These are phyloP conservation scores for Phlogophora meticulosa DNA, from an alignment of 2,888 invertebrate species.

Conservation along the genomic window DNA sequence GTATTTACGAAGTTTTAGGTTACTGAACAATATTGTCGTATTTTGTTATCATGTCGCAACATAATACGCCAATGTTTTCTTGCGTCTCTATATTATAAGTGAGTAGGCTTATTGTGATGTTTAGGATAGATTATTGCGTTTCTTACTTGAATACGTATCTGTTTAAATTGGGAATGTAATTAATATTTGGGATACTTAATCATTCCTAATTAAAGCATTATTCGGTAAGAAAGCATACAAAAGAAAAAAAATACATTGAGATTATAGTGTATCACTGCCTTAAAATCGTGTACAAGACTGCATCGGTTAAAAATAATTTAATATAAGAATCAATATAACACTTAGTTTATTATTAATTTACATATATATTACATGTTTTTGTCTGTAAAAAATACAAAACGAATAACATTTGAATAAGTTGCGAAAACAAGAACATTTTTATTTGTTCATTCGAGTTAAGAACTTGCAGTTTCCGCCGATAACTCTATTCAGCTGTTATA, in stretches of 20 bases:
- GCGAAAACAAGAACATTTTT: conserved; percentile 30
- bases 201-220: conserved; percentile 9
- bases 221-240: conserved; percentile 20
- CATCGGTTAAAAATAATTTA: conserved; percentile 44
- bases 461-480: conserved; percentile 51
- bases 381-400: conserved; percentile 13
- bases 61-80: conserved; percentile 77
- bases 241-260: conserved; percentile 27
- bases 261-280: conserved; percentile 55
- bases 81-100: conserved; percentile 42
- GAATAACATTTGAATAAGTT: conserved; percentile 21
- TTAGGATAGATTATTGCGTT: conserved; percentile 27
- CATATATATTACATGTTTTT: conserved; percentile 4
- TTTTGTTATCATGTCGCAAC: conserved; percentile 71
- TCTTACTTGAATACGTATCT: conserved; percentile 14
- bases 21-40: conserved; percentile 74
- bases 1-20: conserved; percentile 49
- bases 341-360: conserved; percentile 14
- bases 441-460: conserved; percentile 56
- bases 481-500: conserved; percentile 57
- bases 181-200: neutral
- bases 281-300: conserved; percentile 63
- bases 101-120: conserved; percentile 59
- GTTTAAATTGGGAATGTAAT: conserved; percentile 18
- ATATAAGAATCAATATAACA: conserved; percentile 17